phyloP scores from a whole-genome alignment of 1,140 invertebrate species.

The Adoxophyes honmai region DNA sequence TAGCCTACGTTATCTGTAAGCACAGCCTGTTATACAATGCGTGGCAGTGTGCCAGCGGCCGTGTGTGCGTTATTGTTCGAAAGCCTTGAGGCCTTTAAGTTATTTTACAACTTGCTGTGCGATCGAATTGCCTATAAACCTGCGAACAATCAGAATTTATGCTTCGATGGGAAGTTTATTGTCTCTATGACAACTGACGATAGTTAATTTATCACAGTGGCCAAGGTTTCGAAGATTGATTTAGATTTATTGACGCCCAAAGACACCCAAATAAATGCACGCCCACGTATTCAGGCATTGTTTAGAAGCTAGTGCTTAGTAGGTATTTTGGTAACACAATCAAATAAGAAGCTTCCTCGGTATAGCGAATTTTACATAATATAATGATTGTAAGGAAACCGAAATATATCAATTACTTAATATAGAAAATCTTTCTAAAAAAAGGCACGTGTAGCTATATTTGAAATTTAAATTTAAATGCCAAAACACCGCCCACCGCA shows the following conservation, averaged over 20 bases:
- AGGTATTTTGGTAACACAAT: too few species aligned
- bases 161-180: conserved; percentile 45
- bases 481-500: too few species aligned
- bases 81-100: conserved; percentile 64
- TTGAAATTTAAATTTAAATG: too few species aligned
- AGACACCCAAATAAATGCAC: too few species aligned
- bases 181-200: conserved; percentile 29
- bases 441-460: too few species aligned
- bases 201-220: conserved; percentile 54
- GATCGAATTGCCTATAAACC: conserved; percentile 58
- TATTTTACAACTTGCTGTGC: conserved; percentile 56
- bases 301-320: too few species aligned
- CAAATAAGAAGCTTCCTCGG: too few species aligned
- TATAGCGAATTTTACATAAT: too few species aligned
- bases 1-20: conserved; percentile 54
- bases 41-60: conserved; percentile 32
- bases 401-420: too few species aligned
- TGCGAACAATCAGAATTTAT: conserved; percentile 52
- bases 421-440: too few species aligned
- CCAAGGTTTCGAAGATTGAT: conserved; percentile 42
- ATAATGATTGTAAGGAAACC: too few species aligned
- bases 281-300: too few species aligned
- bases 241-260: neutral
- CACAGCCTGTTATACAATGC: conserved; percentile 32
- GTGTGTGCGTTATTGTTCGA: conserved; percentile 63